These are phyloP conservation scores for Pollimyrus isidori DNA, from an alignment of 2,113 vertebrate genomes.

Conservation along the genomic window DNA sequence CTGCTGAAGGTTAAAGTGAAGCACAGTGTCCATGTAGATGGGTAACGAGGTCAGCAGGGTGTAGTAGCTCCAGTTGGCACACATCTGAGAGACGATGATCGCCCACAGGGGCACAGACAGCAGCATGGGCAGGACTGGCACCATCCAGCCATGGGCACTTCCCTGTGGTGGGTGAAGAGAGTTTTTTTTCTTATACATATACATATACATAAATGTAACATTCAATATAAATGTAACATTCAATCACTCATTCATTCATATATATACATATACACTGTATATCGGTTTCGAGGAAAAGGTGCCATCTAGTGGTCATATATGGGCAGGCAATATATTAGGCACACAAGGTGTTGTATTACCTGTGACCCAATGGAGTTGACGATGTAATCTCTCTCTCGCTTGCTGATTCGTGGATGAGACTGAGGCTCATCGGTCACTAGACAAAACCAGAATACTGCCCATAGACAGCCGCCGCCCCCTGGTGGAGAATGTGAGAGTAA, in stretches of 20 bases:
- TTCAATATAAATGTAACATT: neutral
- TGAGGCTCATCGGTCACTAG: constrained; percentile 65
- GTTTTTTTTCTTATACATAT: too few relatives aligned
- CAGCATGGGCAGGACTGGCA: constrained; percentile 60
- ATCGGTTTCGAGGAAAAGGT: neutral
- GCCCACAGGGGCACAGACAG: constrained; percentile 67
- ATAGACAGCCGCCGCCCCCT: constrained; percentile 63
- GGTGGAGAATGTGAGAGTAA: constrained; percentile 34
- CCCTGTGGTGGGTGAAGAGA: constrained; percentile 43
- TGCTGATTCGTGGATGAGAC: constrained; percentile 64
- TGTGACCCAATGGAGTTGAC: constrained; percentile 51
- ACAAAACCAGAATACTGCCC: constrained; percentile 65
- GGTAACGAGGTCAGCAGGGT: constrained; percentile 62
- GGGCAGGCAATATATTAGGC: neutral
- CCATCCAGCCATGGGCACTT: constrained; percentile 49
- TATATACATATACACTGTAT: neutral
- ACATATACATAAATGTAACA: too few relatives aligned
- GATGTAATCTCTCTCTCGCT: constrained; percentile 66
- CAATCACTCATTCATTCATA: neutral
- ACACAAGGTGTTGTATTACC: constrained; percentile 36
- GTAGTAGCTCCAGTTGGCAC: constrained; percentile 62
- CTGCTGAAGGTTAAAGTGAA: constrained; percentile 65
- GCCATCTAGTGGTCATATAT: neutral
- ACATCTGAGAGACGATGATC: constrained; percentile 60
- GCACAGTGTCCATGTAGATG: constrained; percentile 63